phyloP scores from a whole-genome alignment of 2,888 invertebrate genomes.

The Metallyticus violacea region DNA sequence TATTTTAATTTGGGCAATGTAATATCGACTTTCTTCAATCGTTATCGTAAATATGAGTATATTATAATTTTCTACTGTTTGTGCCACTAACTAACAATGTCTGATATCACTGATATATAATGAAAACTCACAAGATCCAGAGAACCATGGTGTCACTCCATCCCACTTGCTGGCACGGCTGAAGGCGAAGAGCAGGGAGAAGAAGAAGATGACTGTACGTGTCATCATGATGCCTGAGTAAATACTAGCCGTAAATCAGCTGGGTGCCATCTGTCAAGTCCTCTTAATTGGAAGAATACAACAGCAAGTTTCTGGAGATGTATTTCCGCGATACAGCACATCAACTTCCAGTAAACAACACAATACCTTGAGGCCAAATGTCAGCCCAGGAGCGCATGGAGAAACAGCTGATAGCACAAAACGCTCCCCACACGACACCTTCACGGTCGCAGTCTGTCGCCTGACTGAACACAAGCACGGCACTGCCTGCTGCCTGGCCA shows the following conservation, averaged over 20 bases:
- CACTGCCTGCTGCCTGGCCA: neutral
- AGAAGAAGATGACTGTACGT: conserved; percentile 40
- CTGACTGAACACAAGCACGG: neutral
- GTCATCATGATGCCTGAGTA: neutral
- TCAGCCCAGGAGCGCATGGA: no score
- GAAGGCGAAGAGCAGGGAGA: conserved; percentile 51
- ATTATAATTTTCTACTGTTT: no score
- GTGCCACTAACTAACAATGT: no score
- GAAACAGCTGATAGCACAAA: no score
- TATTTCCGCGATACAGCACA: no score
- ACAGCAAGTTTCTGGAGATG: neutral
- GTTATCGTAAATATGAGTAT: no score
- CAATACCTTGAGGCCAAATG: no score
- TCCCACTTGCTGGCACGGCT: conserved; percentile 53
- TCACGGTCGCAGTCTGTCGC: neutral
- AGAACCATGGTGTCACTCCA: conserved; percentile 54
- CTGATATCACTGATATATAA: no score
- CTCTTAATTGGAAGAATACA: neutral
- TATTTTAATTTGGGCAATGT: no score
- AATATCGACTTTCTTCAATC: no score
- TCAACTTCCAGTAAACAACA: no score
- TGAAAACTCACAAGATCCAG: conserved; percentile 57
- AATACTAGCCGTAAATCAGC: no score
- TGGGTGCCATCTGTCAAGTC: neutral
- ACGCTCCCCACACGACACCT: neutral